Base-by-base conservation (phyloP, 2,113 vertebrate genomes). In the Catharus minimus region DNA sequence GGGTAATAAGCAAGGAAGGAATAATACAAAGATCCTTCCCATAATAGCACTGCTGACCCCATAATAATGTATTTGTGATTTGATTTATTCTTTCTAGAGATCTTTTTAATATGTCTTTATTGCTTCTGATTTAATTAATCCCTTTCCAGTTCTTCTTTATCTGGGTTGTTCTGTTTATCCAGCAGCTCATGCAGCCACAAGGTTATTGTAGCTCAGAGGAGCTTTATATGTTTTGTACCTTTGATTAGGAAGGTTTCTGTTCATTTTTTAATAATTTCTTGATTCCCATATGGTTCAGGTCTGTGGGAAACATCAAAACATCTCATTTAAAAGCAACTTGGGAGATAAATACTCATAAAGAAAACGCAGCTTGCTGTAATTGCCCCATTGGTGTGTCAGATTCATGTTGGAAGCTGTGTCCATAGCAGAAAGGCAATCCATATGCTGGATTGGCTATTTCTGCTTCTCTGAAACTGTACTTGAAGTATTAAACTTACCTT, bases 81-180 rank as follows among this genome's bases (percentile, higher is more conserved):
- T 64, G 82, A 85, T 89, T 93, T 86, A n/a, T 77, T 67, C 89
- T 77, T 89, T 56, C 75, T 88, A 80, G 88, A 91, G 69, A 58
- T 53, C 58, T 73, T 92, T 76, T 89, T 49, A 72, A 65, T 30
- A 46, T n/a, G 57, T 62, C 81, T 92, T 56, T 57, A 68, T 87
- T 84, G 33, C 69, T 65, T 82, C 58, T 76, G 60, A 80, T 95
- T 79, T 52, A 66, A 82, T 89, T 85, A 76, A 73, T 89, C 56
- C 86, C 58, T 65, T 2, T 49, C 46, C 72, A 85, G 30, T 36
- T 58, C 33, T 82, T 74, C 71, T 53, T 89, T 49, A 26, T 82
- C 67, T 73, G 60, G 16, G 19, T 18, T 2, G 6, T 24, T 90
- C 80, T 76, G 57, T 61, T 76, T 47, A 13, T 13, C 46, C 46